phyloP scores from a whole-genome alignment of 2,888 invertebrate genomes.

The Abscondita cerata region DNA sequence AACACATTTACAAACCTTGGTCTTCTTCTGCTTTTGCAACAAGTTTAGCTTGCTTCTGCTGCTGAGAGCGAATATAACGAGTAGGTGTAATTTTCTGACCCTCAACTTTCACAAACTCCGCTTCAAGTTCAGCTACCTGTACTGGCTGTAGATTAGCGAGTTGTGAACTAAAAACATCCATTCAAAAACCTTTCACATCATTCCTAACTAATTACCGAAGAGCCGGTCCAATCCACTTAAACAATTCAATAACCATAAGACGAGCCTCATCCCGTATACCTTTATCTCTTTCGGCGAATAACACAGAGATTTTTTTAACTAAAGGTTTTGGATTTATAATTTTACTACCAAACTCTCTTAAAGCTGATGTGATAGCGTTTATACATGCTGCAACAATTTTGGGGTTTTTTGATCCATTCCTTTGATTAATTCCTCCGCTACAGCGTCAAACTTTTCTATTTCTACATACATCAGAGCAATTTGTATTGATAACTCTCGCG shows the following conservation, averaged over 20 bases:
- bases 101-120: conserved; percentile 80
- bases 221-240: conserved; percentile 67
- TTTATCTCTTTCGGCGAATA: conserved; percentile 92
- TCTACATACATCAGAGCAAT: conserved; percentile 93
- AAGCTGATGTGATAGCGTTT: conserved; percentile 73
- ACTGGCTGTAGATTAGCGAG: conserved; percentile 87
- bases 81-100: conserved; percentile 72
- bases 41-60: conserved; percentile 68
- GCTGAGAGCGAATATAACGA: conserved; percentile 83
- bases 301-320: conserved; percentile 83
- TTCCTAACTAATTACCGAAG: conserved; percentile 44
- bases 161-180: conserved; percentile 75
- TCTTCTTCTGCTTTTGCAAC: conserved; percentile 55
- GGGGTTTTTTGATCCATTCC: conserved; percentile 97
- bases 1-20: conserved; percentile 51
- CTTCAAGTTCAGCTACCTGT: conserved; percentile 86
- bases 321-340: conserved; percentile 87
- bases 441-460: conserved; percentile 92
- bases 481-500: conserved; percentile 89
- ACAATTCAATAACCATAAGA: conserved; percentile 89
- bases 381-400: conserved; percentile 88
- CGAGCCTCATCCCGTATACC: conserved; percentile 92
- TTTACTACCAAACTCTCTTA: conserved; percentile 92
- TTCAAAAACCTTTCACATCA: too few relatives aligned
- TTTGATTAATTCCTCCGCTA: conserved; percentile 89